Conservation (phyloP, 2,797 vertebrate species). For the Syndactyla subalaris region DNA sequence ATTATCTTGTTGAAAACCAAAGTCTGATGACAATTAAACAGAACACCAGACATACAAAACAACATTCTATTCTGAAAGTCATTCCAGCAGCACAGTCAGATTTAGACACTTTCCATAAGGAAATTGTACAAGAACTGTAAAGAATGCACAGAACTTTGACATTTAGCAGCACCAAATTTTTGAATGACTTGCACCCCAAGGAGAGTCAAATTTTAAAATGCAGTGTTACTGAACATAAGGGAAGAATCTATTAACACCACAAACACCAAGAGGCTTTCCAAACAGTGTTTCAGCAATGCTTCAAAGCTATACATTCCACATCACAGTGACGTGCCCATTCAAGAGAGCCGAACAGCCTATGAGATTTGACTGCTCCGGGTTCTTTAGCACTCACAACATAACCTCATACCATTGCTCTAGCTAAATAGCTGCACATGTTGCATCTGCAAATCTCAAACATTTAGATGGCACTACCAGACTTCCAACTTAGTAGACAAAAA, state of each 20-base stretch:
- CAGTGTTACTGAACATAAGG: neutral
- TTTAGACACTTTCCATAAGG: neutral
- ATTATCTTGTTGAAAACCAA: constrained; percentile 29
- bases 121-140: neutral
- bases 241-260: constrained; percentile 12
- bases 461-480: neutral
- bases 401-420: neutral
- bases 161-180: neutral
- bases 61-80: constrained; percentile 10
- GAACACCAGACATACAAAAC: constrained; percentile 14
- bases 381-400: neutral
- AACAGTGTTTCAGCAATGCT: neutral
- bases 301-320: neutral
- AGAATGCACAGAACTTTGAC: neutral
- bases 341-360: neutral
- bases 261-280: constrained; percentile 21
- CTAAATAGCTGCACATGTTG: neutral
- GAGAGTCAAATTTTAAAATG: constrained; percentile 16
- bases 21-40: constrained; percentile 43
- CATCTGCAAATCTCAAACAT: neutral
- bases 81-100: neutral
- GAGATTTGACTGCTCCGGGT: neutral
- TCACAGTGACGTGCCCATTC: neutral
- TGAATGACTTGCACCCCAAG: neutral
- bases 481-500: neutral